Base-by-base conservation (phyloP, 1,140 invertebrate genomes). In the Drosophila pectinifera region DNA sequence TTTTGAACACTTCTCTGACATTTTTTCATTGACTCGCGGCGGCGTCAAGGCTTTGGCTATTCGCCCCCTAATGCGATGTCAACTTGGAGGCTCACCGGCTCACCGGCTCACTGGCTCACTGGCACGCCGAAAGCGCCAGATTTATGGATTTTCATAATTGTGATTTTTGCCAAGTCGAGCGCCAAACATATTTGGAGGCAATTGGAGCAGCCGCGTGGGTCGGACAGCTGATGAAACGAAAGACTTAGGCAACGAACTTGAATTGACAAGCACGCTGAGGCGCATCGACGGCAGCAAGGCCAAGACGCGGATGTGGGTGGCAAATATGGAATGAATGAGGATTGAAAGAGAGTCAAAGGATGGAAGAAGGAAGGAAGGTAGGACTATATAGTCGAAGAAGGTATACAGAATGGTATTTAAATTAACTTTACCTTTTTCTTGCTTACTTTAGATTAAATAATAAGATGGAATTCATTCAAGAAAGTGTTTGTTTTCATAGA, bases 191-290 rank as follows among this genome's bases (percentile, higher is more conserved):
- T 63, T 41, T 41, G 5, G 43, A 8, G 22, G 31, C 31, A 39
- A 81, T 82, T 64, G 81, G 78, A 82, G 64, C 83, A 72, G 14
- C 57, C 38, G 78, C 74, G 82, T 82, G 68, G 83, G 69, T 39
- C n/a, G 43, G 11, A 4, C 55, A 6, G 18, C 26, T 42, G 7
- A 34, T 42, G 61, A 81, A 81, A 73, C 64, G 74, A 90, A 90
- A 86, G 85, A 90, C 85, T 90, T 82, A 75, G 62, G 67, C 81
- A 90, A 72, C 85, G 86, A 90, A 90, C 85, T 84, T 79, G 78
- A 70, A 14, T 46, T 56, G 43, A 49, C 31, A 57, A 26, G 13
- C 31, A 20, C 4, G 11, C 26, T 36, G 8, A 61, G 22, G 22
- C 22, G 57, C 51, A 36, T 48, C 36, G 41, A 41, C 39, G 20